Evolutionary conservation across 2,113 vertebrate genomes (phyloP).

Genomic region (Sylvia atricapilla): DNA sequence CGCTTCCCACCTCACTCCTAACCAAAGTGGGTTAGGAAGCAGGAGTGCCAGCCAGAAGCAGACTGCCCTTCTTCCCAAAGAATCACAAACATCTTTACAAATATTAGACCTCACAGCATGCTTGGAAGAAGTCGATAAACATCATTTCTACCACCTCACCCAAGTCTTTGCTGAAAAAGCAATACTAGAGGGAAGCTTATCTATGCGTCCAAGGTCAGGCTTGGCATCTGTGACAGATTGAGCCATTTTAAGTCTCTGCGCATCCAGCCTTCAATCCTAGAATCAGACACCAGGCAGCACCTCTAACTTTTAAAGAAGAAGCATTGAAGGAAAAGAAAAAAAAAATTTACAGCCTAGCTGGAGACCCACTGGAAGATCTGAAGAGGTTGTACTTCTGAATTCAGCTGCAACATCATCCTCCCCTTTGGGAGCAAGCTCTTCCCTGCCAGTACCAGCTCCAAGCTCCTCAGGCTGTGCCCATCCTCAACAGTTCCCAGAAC

Average conservation of each 20-base stretch:
- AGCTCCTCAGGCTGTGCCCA: not conserved
- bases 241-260: not conserved
- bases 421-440: not conserved
- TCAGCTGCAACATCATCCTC: not conserved
- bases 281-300: not conserved
- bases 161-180: not conserved
- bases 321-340: not conserved
- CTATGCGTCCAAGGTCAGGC: not conserved
- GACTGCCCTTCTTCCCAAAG: not conserved
- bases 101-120: not conserved
- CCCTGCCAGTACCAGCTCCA: not conserved
- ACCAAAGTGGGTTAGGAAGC: not conserved
- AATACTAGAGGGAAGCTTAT: not conserved
- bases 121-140: not conserved
- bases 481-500: not conserved
- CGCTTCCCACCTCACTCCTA: not conserved
- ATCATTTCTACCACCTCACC: not conserved
- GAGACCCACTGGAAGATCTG: not conserved
- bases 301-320: not conserved
- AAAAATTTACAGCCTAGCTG: not conserved
- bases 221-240: not conserved
- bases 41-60: not conserved
- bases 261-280: not conserved
- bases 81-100: not conserved
- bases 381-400: not conserved